phyloP scores from a whole-genome alignment of 2,113 vertebrate species.

The Aegypius monachus region DNA sequence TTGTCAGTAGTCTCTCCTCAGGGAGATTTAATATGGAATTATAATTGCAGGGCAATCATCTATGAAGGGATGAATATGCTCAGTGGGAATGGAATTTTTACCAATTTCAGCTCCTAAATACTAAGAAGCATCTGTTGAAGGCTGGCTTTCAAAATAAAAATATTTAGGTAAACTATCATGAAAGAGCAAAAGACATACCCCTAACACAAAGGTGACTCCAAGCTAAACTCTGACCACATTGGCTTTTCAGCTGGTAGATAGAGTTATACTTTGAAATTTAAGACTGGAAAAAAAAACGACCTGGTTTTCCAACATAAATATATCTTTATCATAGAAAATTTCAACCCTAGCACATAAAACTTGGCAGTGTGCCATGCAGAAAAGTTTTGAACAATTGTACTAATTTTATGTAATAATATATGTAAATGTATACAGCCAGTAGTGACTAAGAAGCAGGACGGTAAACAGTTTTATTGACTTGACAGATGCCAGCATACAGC shows the following conservation, averaged over 20 bases:
- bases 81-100: background rate
- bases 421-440: background rate
- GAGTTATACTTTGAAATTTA: background rate
- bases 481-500: background rate
- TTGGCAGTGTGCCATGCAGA: background rate
- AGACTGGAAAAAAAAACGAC: background rate
- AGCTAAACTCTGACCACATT: background rate
- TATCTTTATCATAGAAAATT: background rate
- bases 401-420: background rate
- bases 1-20: background rate
- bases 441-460: background rate
- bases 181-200: background rate
- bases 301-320: background rate
- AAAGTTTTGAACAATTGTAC: background rate
- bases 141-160: background rate
- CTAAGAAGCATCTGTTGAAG: background rate
- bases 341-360: background rate
- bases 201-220: background rate
- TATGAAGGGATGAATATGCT: background rate
- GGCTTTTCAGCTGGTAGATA: too few species aligned
- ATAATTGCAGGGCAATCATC: background rate
- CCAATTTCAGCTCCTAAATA: background rate
- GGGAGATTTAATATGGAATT: background rate
- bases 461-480: background rate
- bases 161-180: background rate